These are phyloP conservation scores for Peromyscus melanophrys DNA, from an alignment of 2,797 vertebrate species.

Conservation along the genomic window DNA sequence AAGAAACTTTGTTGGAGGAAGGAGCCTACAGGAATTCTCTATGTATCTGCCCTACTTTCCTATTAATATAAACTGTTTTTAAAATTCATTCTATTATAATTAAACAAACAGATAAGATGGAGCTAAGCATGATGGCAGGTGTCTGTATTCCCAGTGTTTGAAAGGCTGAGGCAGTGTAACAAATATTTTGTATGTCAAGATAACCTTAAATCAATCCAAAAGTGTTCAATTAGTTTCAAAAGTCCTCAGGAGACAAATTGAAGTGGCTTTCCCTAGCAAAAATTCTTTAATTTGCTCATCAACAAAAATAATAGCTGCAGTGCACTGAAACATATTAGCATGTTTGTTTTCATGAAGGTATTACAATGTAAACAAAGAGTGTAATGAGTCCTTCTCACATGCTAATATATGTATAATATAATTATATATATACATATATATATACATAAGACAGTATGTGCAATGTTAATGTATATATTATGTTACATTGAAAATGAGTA, in stretches of 20 bases:
- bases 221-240: conserved; percentile 13
- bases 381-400: not conserved
- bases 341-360: not conserved
- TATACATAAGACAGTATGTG: not conserved
- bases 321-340: not conserved
- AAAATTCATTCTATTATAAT: not conserved
- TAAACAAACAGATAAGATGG: not conserved
- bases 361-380: not conserved
- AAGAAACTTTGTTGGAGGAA: not conserved
- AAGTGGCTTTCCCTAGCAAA: conserved; percentile 8
- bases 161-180: not conserved
- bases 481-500: not conserved
- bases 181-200: not conserved
- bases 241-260: conserved; percentile 11
- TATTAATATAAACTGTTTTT: not conserved
- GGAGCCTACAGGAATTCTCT: not conserved
- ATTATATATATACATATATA: not conserved
- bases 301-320: conserved; percentile 13
- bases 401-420: not conserved
- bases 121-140: not conserved
- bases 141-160: not conserved
- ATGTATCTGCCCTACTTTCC: not conserved
- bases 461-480: not conserved
- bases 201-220: not conserved
- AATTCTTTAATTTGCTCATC: conserved; percentile 12